Evolutionary conservation across 2,888 invertebrate species (phyloP).

Genomic region (Nomada ferruginata): DNA sequence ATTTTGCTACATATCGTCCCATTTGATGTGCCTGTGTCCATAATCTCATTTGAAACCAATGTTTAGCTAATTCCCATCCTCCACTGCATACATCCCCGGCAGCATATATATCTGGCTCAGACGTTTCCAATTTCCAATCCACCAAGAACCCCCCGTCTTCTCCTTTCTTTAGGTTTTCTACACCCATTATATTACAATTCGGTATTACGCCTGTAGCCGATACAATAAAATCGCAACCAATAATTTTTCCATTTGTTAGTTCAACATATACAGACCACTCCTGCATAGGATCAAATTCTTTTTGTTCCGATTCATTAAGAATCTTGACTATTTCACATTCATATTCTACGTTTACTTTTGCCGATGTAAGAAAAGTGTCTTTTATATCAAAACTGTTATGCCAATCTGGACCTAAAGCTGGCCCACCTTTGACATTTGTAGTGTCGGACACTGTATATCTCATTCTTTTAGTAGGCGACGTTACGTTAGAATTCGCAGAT

Average conservation of each 20-base stretch:
- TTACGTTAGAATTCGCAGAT: constrained; percentile 27
- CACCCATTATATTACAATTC: constrained; percentile 86
- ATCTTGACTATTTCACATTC: constrained; percentile 86
- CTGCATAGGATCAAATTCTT: constrained; percentile 74
- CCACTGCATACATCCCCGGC: constrained; percentile 97
- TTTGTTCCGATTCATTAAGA: constrained; percentile 87
- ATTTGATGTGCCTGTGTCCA: constrained; percentile 99
- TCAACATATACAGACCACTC: constrained; percentile 90
- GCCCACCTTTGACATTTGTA: constrained; percentile 87
- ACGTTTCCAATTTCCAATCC: constrained; percentile 94
- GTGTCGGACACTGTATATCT: constrained; percentile 87
- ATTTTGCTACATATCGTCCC: constrained; percentile 97
- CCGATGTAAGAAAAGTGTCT: constrained; percentile 85
- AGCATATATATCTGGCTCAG: constrained; percentile 92
- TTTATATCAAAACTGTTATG: constrained; percentile 88
- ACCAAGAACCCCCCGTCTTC: constrained; percentile 94
- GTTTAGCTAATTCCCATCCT: constrained; percentile 90
- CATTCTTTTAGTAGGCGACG: constrained; percentile 86
- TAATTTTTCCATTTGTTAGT: constrained; percentile 89
- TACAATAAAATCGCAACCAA: constrained; percentile 95
- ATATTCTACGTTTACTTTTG: constrained; percentile 84
- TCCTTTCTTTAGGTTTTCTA: constrained; percentile 85
- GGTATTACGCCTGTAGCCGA: constrained; percentile 97
- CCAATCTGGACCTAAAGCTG: constrained; percentile 99
- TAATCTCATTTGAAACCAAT: constrained; percentile 97